Percentiles rank a stretch among this genome's conserved stretches.
Conservation (phyloP, 2,888 invertebrate genomes). For the Bembecia ichneumoniformis region DNA sequence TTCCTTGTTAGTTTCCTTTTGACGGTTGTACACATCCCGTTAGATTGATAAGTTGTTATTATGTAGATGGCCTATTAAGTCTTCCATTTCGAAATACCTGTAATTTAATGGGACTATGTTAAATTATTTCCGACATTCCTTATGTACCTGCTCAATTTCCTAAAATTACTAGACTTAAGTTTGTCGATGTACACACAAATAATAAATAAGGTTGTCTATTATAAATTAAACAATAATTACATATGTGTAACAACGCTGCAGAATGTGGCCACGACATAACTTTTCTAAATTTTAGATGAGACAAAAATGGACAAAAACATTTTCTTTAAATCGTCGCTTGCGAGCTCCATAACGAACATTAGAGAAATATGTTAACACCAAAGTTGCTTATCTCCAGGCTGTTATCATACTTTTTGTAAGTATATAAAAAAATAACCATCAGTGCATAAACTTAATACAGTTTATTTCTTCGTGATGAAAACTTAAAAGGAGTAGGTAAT, state of each 20-base stretch:
- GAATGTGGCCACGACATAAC: background rate
- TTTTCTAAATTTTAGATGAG: too few relatives aligned
- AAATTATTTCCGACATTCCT: constrained; percentile 36
- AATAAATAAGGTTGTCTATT: constrained; percentile 6
- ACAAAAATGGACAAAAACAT: too few relatives aligned
- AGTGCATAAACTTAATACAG: too few relatives aligned
- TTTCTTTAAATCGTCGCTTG: too few relatives aligned
- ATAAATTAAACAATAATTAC: background rate
- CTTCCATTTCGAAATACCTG: constrained; percentile 62
- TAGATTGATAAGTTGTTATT: constrained; percentile 47
- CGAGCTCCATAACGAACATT: too few relatives aligned
- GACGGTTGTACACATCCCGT: constrained; percentile 33
- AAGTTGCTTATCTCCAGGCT: too few relatives aligned
- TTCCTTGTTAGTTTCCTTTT: constrained; percentile 34
- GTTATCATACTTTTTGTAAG: too few relatives aligned
- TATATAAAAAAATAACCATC: too few relatives aligned
- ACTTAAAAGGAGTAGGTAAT: too few relatives aligned
- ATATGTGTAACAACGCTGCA: background rate
- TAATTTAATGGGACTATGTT: constrained; percentile 32
- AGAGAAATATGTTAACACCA: too few relatives aligned
- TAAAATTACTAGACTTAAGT: constrained; percentile 18
- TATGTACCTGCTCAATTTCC: constrained; percentile 55
- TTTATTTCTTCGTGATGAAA: too few relatives aligned
- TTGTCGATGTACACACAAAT: constrained; percentile 7
- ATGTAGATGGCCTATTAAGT: constrained; percentile 51